Evolutionary conservation across 2,113 vertebrate species (phyloP).

Genomic region (Dromaius novaehollandiae): DNA sequence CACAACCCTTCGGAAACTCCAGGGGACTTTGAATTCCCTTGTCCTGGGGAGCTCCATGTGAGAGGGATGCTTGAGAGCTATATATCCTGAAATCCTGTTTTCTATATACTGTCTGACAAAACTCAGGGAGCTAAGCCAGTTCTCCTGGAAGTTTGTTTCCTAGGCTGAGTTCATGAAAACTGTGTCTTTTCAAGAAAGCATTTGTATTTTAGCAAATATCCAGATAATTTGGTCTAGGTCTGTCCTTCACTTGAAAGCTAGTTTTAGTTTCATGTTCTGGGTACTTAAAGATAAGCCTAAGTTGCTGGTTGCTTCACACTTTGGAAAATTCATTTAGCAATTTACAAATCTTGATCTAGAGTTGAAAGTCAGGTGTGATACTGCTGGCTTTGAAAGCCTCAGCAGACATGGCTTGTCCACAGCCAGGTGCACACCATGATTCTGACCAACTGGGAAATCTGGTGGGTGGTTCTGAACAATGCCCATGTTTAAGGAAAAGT

Average conservation of each 20-base stretch:
- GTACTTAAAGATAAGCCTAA: not conserved
- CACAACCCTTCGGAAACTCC: not conserved
- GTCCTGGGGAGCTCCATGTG: not conserved
- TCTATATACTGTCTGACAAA: not conserved
- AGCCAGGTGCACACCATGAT: not conserved
- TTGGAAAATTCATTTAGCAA: not conserved
- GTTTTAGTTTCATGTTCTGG: not conserved
- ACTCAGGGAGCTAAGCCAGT: not conserved
- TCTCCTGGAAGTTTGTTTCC: not conserved
- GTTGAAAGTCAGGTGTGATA: not conserved
- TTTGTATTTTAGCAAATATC: not conserved
- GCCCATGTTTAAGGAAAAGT: fast-evolving
- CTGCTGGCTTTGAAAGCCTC: not conserved
- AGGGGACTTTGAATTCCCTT: not conserved
- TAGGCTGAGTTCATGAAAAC: not conserved
- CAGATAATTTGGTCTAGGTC: not conserved
- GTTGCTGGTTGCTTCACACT: not conserved
- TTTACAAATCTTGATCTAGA: not conserved
- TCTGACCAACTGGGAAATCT: not conserved
- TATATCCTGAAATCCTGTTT: not conserved
- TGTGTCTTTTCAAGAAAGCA: not conserved
- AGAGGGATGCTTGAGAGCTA: not conserved
- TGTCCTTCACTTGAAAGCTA: not conserved
- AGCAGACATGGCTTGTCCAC: not conserved
- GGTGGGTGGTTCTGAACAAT: not conserved